Evolutionary conservation across 2,888 invertebrate genomes (phyloP).

Genomic region (Cantharis rufa): DNA sequence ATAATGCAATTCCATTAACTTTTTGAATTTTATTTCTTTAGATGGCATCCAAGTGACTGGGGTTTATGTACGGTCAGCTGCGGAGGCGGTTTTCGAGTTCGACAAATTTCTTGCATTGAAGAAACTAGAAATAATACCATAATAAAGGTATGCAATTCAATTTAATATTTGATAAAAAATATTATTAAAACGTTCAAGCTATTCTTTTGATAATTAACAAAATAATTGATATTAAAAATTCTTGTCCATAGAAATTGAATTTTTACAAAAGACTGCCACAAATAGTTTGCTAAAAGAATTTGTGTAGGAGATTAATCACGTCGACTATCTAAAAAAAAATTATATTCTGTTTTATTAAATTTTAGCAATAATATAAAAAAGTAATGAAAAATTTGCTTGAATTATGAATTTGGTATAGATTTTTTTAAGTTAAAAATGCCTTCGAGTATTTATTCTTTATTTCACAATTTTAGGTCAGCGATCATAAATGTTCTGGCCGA

Average conservation of each 20-base stretch:
- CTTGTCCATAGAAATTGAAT: background rate
- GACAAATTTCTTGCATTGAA: slow-evolving; percentile 84
- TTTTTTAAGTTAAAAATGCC: no score
- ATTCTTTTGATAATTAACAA: slow-evolving; percentile 36
- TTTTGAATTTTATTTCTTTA: slow-evolving; percentile 48
- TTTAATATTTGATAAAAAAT: background rate
- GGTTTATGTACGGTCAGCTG: slow-evolving; percentile 84
- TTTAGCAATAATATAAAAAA: background rate
- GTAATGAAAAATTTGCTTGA: background rate
- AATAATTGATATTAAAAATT: background rate
- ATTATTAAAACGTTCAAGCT: background rate
- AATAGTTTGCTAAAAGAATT: background rate
- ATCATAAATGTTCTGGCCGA: slow-evolving; percentile 76
- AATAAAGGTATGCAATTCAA: slow-evolving; percentile 62
- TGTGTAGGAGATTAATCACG: background rate
- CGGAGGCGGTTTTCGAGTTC: slow-evolving; percentile 80
- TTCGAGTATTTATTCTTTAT: background rate
- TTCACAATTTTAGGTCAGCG: slow-evolving; percentile 65
- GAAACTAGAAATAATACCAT: slow-evolving; percentile 76
- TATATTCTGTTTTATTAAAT: background rate
- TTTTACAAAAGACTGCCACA: background rate
- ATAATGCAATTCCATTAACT: background rate
- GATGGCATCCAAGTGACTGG: slow-evolving; percentile 91
- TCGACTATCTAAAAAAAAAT: background rate
- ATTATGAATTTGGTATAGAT: background rate